A percentile compares a stretch with the other conserved stretches of the same genome.
Evolutionary conservation across 2,113 vertebrate genomes (phyloP).

Genomic region (Tychaedon coryphoeus): DNA sequence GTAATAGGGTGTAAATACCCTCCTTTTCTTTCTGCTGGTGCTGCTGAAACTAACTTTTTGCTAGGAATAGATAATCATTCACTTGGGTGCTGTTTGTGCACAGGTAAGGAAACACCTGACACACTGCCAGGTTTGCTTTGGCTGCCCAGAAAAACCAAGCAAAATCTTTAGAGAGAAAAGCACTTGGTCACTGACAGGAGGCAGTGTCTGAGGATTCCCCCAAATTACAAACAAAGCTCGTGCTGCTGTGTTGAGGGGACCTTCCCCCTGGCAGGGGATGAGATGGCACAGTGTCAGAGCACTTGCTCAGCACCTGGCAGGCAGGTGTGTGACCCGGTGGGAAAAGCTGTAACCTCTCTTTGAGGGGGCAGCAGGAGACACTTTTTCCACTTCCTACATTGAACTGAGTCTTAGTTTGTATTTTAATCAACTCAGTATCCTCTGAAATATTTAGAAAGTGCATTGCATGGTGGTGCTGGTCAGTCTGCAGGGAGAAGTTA

Average conservation of each 20-base stretch:
- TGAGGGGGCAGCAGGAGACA: not conserved
- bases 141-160: not conserved
- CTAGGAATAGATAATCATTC: not conserved
- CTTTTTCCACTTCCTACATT: fast-evolving
- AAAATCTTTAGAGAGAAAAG: not conserved
- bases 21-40: not conserved
- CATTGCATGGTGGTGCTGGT: fast-evolving
- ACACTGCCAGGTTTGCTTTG: not conserved
- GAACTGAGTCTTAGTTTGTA: not conserved
- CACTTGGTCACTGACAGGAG: not conserved
- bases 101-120: not conserved
- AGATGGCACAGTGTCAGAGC: fast-evolving
- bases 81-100: not conserved
- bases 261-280: not conserved
- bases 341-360: not conserved
- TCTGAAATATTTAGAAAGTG: not conserved
- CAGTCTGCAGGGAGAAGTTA: not conserved
- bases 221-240: not conserved
- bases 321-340: not conserved
- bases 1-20: fast-evolving
- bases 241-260: not conserved
- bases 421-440: not conserved
- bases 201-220: not conserved
- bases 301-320: not conserved
- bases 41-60: not conserved